A percentile compares a stretch with the other conserved stretches of the same genome.
phyloP scores from a whole-genome alignment of 2,888 invertebrate genomes.

The Proisotoma minuta region DNA sequence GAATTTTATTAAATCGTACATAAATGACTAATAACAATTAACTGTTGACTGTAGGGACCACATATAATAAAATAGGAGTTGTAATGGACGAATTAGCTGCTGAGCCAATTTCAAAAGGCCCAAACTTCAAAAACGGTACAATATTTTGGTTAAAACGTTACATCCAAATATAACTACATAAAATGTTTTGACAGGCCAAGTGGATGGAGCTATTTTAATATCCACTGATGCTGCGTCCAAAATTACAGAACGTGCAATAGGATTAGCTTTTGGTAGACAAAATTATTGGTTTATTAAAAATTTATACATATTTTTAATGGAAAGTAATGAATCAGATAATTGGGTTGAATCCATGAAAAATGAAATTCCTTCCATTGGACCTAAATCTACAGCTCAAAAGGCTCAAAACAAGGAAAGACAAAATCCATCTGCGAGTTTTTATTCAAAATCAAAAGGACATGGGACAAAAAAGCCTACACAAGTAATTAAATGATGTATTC shows the following conservation, averaged over 20 bases:
- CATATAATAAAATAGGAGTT: neutral
- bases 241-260: slow-evolving; percentile 21
- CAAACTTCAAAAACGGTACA: neutral
- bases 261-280: slow-evolving; percentile 17
- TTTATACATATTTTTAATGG: too few species aligned
- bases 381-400: too few species aligned
- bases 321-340: too few species aligned
- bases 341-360: too few species aligned
- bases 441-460: too few species aligned
- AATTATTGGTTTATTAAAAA: too few species aligned
- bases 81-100: neutral
- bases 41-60: neutral
- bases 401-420: too few species aligned
- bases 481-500: too few species aligned
- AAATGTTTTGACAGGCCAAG: neutral
- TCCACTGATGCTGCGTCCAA: slow-evolving; percentile 15
- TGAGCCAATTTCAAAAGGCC: neutral
- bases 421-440: too few species aligned
- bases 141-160: neutral
- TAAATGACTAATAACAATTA: neutral
- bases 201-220: neutral
- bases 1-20: too few species aligned
- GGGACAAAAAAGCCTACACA: too few species aligned
- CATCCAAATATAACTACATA: neutral
- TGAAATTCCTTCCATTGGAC: too few species aligned